Evolutionary conservation across 2,113 vertebrate genomes (phyloP).

Genomic region (Colius striatus): DNA sequence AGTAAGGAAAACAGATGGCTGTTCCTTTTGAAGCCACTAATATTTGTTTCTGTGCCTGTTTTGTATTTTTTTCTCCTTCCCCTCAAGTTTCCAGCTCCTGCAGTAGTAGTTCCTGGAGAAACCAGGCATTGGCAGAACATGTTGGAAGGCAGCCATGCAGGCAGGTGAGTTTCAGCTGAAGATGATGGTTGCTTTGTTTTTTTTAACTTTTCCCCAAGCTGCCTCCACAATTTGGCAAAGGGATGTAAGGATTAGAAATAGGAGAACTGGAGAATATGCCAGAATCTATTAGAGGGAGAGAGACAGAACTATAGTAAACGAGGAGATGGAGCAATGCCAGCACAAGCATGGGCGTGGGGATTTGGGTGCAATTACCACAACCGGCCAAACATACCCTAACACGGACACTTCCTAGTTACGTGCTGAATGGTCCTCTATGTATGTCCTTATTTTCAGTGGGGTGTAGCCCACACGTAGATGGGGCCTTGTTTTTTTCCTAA

Average conservation of each 20-base stretch:
- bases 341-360: neutral
- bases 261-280: neutral
- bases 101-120: neutral
- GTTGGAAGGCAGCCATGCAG: conserved; percentile 34
- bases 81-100: neutral
- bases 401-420: neutral
- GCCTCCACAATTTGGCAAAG: conserved; percentile 30
- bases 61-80: conserved; percentile 23
- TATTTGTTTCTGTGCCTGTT: conserved; percentile 6
- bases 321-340: conserved; percentile 13
- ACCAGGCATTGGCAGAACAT: neutral
- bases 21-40: conserved; percentile 40
- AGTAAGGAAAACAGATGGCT: conserved; percentile 59
- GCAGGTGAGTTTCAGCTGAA: conserved; percentile 18
- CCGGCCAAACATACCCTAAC: neutral
- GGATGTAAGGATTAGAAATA: conserved; percentile 7
- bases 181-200: conserved; percentile 50
- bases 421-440: neutral
- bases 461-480: neutral
- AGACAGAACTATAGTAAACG: neutral
- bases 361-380: conserved; percentile 17
- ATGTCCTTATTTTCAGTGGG: neutral
- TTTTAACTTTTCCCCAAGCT: conserved; percentile 20
- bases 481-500: neutral
- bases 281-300: conserved; percentile 16